phyloP scores from a whole-genome alignment of 2,888 invertebrate species.

The Alloscopus bannaensis region DNA sequence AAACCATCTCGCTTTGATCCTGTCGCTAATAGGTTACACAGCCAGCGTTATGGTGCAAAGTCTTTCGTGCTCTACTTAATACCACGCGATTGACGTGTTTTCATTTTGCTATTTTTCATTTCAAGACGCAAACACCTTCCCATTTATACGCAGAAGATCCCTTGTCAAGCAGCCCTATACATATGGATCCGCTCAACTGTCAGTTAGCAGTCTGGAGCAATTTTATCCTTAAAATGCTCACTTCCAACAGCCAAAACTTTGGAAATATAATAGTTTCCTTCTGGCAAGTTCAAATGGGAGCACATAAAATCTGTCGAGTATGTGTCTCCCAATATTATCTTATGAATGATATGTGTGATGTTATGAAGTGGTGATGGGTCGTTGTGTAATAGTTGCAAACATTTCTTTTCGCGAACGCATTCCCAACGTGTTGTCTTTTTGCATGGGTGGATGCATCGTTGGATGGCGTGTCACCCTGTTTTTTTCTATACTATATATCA shows the following conservation, averaged over 20 bases:
- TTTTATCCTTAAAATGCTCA: not conserved
- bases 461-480: not conserved
- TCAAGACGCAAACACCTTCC: too few relatives aligned
- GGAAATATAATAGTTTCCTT: not conserved
- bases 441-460: constrained; percentile 13
- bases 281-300: not conserved
- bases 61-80: constrained; percentile 12
- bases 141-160: too few relatives aligned
- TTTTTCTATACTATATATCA: not conserved
- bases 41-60: too few relatives aligned
- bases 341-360: constrained; percentile 1
- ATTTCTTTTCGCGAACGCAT: too few relatives aligned
- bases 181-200: not conserved
- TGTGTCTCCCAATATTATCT: constrained; percentile 3
- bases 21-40: too few relatives aligned
- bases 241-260: too few relatives aligned
- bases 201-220: not conserved
- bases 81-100: constrained; percentile 1
- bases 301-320: not conserved
- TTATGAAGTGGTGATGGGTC: constrained; percentile 17
- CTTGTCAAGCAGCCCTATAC: too few relatives aligned
- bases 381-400: too few relatives aligned
- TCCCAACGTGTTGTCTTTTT: constrained; percentile 15
- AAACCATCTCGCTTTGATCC: too few relatives aligned
- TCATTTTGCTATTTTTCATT: not conserved